Evolutionary conservation across 1,140 invertebrate genomes (phyloP), one percentile per base, ranked within the genome.

Genomic region (Leptoteleia sp.): DNA sequence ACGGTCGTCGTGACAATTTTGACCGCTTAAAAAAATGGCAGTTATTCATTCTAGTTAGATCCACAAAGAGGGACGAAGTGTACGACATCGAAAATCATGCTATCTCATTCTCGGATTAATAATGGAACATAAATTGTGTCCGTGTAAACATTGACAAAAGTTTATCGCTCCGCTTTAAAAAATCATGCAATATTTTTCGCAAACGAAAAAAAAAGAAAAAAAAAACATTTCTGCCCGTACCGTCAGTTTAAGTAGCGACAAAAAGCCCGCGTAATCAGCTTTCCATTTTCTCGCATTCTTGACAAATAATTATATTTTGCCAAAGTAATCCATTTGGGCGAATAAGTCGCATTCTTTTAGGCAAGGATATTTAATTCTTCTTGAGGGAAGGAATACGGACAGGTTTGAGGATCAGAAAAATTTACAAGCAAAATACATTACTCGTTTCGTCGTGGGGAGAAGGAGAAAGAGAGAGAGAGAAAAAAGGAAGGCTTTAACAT

Each of bases 31-130:
- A 88, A 87, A 88, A 87, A 88, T 88, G 62, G 82, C 45, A 54
- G 72, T 81, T 82, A 89, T 89, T 79, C 83, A 89, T 89, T 89
- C 86, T 89, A 88, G 85, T 89, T 89, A 89, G 79, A 85, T 70
- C 47, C 80, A 77, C 50, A 73, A 75, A 73, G 52, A 27, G 22
- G 31, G 43, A 11, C 17, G 15, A 5, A 38, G 7, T 25, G 61
- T 38, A 38, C 47, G 45, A 6, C 29, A 42, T 35, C 43, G 47
- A 22, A 27, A 11, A 65, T 55, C 55, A 16, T 42, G 50, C 16
- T 33, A 16, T 31, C 38, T 59, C 22, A 8, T 50, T 40, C 33
- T 13, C 6, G 37, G 27, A 70, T 76, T 76, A 54, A 76, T 76
- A 55, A 37, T 22, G 8, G 6, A 31, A 8, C 35, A 55, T 62